Conservation (phyloP, 2,797 vertebrate genomes). For the Helostoma temminkii region DNA sequence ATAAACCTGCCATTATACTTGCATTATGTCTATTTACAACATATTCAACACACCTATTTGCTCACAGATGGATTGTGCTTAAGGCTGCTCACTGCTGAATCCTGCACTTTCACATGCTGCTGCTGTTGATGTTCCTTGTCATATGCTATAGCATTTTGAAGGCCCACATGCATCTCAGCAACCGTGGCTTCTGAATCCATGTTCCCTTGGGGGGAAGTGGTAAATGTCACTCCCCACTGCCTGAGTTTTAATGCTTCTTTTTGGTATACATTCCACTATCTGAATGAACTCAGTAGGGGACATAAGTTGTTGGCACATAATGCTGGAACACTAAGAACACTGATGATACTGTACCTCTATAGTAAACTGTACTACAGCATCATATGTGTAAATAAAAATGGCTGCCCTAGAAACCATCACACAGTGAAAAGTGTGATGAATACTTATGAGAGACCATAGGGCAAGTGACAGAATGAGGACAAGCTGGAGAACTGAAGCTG, state of each 20-base stretch:
- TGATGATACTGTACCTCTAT: background rate
- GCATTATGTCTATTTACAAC: background rate
- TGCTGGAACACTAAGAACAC: background rate
- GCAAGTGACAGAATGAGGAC: conserved; percentile 77
- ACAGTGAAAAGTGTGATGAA: conserved; percentile 40
- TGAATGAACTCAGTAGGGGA: background rate
- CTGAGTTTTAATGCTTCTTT: background rate
- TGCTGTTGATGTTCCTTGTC: background rate
- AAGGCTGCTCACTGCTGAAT: background rate
- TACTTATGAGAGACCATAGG: conserved; percentile 46
- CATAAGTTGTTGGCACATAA: background rate
- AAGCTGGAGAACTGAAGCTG: conserved; percentile 39
- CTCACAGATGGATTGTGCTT: background rate
- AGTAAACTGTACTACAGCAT: background rate
- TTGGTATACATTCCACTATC: background rate
- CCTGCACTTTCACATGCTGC: background rate
- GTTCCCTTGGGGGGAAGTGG: background rate
- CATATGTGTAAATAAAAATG: conserved; percentile 3
- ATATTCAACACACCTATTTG: background rate
- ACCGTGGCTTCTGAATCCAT: background rate
- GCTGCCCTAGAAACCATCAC: conserved; percentile 25
- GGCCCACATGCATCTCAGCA: background rate
- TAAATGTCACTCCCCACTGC: background rate
- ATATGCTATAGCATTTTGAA: background rate
- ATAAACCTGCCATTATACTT: background rate